Percentiles rank a stretch among this genome's conserved stretches.
phyloP scores from a whole-genome alignment of 2,888 invertebrate genomes.

The Lymantria monacha region DNA sequence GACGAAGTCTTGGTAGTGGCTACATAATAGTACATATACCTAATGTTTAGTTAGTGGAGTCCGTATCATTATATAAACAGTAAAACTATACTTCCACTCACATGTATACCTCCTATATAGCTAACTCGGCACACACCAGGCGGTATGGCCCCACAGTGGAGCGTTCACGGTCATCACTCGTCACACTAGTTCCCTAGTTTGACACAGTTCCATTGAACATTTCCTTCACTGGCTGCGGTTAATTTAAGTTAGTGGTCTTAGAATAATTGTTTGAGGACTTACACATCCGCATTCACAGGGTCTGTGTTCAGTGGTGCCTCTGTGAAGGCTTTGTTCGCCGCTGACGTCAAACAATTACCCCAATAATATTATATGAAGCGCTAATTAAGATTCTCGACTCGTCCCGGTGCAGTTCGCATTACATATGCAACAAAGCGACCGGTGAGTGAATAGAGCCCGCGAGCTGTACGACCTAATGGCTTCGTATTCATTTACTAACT shows the following conservation, averaged over 20 bases:
- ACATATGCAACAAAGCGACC: conserved; percentile 24
- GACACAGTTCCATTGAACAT: too few relatives aligned
- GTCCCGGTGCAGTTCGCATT: conserved; percentile 18
- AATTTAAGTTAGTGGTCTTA: not conserved
- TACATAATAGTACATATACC: too few relatives aligned
- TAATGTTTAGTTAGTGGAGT: too few relatives aligned
- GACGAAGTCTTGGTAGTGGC: too few relatives aligned
- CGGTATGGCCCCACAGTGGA: too few relatives aligned
- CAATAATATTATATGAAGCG: conserved; percentile 41
- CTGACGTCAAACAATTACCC: conserved; percentile 23
- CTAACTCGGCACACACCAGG: too few relatives aligned
- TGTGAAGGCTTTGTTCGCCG: conserved; percentile 25
- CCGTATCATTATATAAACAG: too few relatives aligned
- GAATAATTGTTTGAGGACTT: conserved; percentile 43
- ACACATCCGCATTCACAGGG: conserved; percentile 47
- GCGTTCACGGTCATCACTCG: too few relatives aligned
- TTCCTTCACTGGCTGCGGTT: too few relatives aligned
- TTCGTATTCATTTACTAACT: not conserved
- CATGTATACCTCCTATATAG: too few relatives aligned
- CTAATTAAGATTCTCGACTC: conserved; percentile 33
- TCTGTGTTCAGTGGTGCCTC: conserved; percentile 27
- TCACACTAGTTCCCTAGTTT: too few relatives aligned
- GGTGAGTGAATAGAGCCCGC: conserved; percentile 12
- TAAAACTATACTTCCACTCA: too few relatives aligned
- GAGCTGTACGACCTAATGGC: not conserved